Percentiles rank a stretch among this genome's conserved stretches.
phyloP scores from a whole-genome alignment of 2,113 vertebrate species.

The Crotalus horridus region DNA sequence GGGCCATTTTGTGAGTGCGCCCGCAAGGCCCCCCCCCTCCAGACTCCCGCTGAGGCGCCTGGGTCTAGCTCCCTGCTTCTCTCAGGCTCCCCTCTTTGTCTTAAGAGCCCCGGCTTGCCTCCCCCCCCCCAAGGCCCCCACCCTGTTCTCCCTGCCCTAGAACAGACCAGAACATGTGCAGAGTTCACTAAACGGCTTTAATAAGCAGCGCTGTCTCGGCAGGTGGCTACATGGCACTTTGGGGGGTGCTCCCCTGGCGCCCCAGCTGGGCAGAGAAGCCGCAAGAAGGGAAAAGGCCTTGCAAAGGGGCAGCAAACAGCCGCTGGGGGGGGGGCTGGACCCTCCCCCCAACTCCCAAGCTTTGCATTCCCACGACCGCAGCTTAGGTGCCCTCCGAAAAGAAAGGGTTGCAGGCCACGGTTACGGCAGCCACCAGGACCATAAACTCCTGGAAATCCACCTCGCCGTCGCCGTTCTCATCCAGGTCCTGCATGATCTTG shows the following conservation, averaged over 20 bases:
- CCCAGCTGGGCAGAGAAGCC: not conserved
- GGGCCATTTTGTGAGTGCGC: not conserved
- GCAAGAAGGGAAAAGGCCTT: not conserved
- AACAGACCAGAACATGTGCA: not conserved
- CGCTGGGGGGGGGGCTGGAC: not conserved
- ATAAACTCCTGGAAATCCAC: conserved; percentile 95
- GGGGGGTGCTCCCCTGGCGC: not conserved
- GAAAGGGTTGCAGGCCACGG: conserved; percentile 88
- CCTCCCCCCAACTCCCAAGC: not conserved
- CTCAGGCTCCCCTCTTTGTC: not conserved
- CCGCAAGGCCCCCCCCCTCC: not conserved
- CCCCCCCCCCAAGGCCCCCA: not conserved
- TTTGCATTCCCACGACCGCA: not conserved
- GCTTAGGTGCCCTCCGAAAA: conserved; percentile 77
- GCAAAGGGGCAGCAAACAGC: not conserved
- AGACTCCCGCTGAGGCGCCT: not conserved
- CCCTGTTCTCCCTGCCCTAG: not conserved
- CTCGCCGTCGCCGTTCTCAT: conserved; percentile 83
- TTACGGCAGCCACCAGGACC: conserved; percentile 83
- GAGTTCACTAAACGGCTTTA: conserved; percentile 39
- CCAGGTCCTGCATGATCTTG: conserved; percentile 86
- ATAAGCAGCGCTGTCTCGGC: not conserved
- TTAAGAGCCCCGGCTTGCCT: not conserved
- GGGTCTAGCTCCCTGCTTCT: not conserved
- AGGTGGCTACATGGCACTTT: conserved; percentile 3